Percentiles rank a stretch among this genome's conserved stretches.
Conservation (phyloP, 2,888 invertebrate genomes). For the Melieria crassipennis region DNA sequence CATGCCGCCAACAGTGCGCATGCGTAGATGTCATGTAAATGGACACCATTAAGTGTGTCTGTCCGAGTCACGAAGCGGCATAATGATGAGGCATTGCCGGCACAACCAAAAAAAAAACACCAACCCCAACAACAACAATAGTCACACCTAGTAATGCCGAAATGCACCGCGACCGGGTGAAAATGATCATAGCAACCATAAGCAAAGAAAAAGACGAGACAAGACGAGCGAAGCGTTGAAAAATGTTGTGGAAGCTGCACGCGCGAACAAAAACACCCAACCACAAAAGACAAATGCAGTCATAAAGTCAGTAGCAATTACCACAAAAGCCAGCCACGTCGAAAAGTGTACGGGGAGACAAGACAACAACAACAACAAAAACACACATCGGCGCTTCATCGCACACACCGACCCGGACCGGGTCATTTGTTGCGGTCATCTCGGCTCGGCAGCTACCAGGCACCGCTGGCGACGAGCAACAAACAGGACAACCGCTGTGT, state of each 20-base stretch:
- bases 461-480: too few relatives aligned
- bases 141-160: too few relatives aligned
- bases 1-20: not conserved
- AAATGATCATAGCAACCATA: conserved; percentile 46
- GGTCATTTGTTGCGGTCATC: too few relatives aligned
- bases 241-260: too few relatives aligned
- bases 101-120: not conserved
- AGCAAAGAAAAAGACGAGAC: conserved; percentile 21
- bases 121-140: too few relatives aligned
- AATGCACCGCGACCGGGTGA: not conserved
- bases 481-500: too few relatives aligned
- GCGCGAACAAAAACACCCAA: not conserved
- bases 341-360: not conserved
- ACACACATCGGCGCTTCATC: too few relatives aligned
- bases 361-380: not conserved
- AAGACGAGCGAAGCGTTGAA: too few relatives aligned
- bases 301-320: conserved; percentile 49
- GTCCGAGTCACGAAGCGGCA: conserved; percentile 43
- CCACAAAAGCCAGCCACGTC: conserved; percentile 27
- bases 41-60: conserved; percentile 34
- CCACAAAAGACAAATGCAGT: conserved; percentile 32
- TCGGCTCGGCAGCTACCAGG: too few relatives aligned
- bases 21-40: not conserved
- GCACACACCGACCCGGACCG: too few relatives aligned
- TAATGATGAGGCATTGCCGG: conserved; percentile 38